Base-by-base conservation (phyloP, 1,140 invertebrate species). In the Magallana angulata region DNA sequence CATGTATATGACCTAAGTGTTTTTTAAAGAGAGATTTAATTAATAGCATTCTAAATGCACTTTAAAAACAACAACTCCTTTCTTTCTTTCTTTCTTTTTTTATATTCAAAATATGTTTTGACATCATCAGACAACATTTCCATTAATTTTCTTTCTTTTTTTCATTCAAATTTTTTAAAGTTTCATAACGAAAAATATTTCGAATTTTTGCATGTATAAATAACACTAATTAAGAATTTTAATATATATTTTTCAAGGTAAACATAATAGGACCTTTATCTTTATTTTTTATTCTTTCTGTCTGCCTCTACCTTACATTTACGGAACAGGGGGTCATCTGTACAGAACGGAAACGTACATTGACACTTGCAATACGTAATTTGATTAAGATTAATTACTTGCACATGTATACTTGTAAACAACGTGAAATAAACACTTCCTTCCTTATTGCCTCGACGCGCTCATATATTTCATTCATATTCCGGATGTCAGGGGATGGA, bases 401-500 rank as follows among this genome's bases (percentile, higher is more conserved):
- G n/a, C 68, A 24, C 68, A 71, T 71, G 68, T 71, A 24, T 24
- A 30, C 36, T 36, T 36, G 36, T 36, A 36, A 30, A 9, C 68
- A 71, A 71, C 68, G 18, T 9, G 68, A 71, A 71, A 8, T 71
- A 30, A 7, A 30, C 7, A 36, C 68, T 71, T 71, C 68, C 68
- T 71, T 71, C 68, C 68, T 71, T 24, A 30, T 71, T 30, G 68
- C 68, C 68, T 71, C 24, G 68, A 71, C 7, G 68, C 36, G 36
- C 68, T 71, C 30, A 24, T 24, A 71, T 30, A 71, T 71, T 71
- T 71, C 68, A 71, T 71, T 71, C 68, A 71, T 71, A 71, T 71
- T 36, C 68, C 68, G 68, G 68, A 71, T 30, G 68, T 62, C 36
- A 36, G 8, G 36, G 68, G 68, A 71, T 71, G 7, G 68, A 30